Conservation (phyloP, 2,888 invertebrate species). For the Amphipyra tragopoginis region DNA sequence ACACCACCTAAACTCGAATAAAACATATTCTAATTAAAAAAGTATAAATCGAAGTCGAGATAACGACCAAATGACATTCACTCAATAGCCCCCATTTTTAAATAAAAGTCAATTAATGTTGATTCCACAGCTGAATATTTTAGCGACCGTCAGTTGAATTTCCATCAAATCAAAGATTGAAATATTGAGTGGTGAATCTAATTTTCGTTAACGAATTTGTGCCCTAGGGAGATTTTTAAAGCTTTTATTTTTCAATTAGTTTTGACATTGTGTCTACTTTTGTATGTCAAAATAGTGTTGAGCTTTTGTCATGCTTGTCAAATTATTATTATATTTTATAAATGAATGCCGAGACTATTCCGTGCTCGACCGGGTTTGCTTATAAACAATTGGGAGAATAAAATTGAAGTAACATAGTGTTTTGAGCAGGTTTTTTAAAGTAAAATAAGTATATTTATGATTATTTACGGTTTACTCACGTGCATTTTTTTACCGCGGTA, state of each 20-base stretch:
- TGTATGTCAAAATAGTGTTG: slow-evolving; percentile 1
- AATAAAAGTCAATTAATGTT: slow-evolving; percentile 63
- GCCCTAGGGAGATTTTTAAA: slow-evolving; percentile 29
- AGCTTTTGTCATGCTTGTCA: slow-evolving; percentile 18
- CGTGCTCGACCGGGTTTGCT: too few species aligned
- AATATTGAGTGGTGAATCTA: slow-evolving; percentile 71
- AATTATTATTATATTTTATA: too few species aligned
- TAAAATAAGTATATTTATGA: too few species aligned
- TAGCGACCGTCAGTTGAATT: slow-evolving; percentile 63
- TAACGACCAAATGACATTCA: slow-evolving; percentile 23
- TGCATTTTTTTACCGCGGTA: too few species aligned
- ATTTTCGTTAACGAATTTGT: slow-evolving; percentile 65
- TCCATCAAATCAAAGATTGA: slow-evolving; percentile 69
- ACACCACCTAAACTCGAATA: too few species aligned
- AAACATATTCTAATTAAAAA: slow-evolving; percentile 13
- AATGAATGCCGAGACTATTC: too few species aligned
- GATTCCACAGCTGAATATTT: slow-evolving; percentile 59
- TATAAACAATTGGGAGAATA: too few species aligned
- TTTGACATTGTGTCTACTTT: background rate
- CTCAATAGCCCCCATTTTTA: slow-evolving; percentile 49
- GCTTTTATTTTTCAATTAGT: slow-evolving; percentile 44
- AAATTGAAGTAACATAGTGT: too few species aligned
- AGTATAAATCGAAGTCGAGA: slow-evolving; percentile 17
- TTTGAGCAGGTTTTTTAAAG: too few species aligned
- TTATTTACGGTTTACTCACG: too few species aligned